Evolutionary conservation across 2,113 vertebrate genomes (phyloP).

Genomic region (Corvus cornix): DNA sequence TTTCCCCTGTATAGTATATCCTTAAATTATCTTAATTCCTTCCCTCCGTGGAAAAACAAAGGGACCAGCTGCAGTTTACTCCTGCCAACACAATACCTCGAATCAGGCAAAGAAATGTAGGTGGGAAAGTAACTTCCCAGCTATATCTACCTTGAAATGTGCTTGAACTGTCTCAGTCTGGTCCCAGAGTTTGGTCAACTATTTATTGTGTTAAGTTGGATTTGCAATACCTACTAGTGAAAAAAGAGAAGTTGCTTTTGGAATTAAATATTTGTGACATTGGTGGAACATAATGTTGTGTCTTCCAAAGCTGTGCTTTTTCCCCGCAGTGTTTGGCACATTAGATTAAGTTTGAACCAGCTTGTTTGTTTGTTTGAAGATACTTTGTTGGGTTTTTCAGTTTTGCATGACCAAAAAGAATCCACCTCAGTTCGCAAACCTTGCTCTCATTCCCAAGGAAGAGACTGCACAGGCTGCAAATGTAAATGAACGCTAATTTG

Average conservation of each 20-base stretch:
- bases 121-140: neutral
- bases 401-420: neutral
- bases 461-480: neutral
- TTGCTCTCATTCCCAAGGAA: neutral
- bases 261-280: neutral
- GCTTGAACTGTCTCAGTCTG: neutral
- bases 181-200: neutral
- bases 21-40: conserved; percentile 68
- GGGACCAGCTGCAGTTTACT: neutral
- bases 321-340: neutral
- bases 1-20: conserved; percentile 28
- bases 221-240: neutral
- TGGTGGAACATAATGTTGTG: rapidly evolving
- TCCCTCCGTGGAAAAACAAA: conserved; percentile 12
- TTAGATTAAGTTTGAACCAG: neutral
- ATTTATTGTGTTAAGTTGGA: conserved; percentile 49
- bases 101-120: neutral
- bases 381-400: neutral
- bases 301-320: neutral
- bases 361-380: neutral
- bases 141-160: neutral
- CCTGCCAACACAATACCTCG: neutral
- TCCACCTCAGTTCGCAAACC: neutral
- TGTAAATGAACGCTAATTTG: neutral
- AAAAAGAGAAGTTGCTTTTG: neutral